Conservation (phyloP, 2,888 invertebrate species). For the Lampropteryx suffumata region DNA sequence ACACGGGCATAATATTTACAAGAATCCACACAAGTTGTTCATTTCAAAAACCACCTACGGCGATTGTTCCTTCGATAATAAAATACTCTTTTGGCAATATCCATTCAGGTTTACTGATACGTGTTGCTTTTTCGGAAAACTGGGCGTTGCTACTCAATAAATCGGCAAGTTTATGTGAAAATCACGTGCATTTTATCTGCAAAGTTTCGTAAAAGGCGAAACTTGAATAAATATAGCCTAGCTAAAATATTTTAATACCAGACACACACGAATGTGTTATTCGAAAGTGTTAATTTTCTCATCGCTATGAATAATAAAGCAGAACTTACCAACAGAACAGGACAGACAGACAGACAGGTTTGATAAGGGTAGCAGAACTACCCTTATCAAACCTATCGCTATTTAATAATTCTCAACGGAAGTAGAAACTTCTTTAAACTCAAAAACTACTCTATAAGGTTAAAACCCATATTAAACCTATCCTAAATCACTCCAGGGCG, state of each 20-base stretch:
- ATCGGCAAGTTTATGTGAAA: conserved; percentile 21
- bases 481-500: conserved; percentile 7
- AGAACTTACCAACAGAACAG: conserved; percentile 23
- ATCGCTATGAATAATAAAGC: conserved; percentile 19
- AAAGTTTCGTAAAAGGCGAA: conserved; percentile 7
- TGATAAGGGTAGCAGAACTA: too few relatives aligned
- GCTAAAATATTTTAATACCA: conserved; percentile 6
- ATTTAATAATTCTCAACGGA: conserved; percentile 48
- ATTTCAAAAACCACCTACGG: conserved; percentile 46
- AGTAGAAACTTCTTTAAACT: too few relatives aligned
- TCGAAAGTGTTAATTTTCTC: conserved; percentile 4
- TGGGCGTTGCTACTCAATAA: conserved; percentile 35
- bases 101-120: conserved; percentile 44
- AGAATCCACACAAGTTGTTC: conserved; percentile 14
- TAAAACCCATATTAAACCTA: too few relatives aligned
- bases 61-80: conserved; percentile 45
- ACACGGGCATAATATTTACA: conserved; percentile 5
- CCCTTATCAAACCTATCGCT: too few relatives aligned
- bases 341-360: too few relatives aligned
- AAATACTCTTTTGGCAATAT: conserved; percentile 49
- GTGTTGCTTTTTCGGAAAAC: conserved; percentile 37
- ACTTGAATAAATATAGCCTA: neutral
- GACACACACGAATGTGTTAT: conserved; percentile 35
- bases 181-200: conserved; percentile 14
- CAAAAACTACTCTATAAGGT: too few relatives aligned